phyloP scores from a whole-genome alignment of 1,140 invertebrate genomes.

The Hypothenemus hampei region DNA sequence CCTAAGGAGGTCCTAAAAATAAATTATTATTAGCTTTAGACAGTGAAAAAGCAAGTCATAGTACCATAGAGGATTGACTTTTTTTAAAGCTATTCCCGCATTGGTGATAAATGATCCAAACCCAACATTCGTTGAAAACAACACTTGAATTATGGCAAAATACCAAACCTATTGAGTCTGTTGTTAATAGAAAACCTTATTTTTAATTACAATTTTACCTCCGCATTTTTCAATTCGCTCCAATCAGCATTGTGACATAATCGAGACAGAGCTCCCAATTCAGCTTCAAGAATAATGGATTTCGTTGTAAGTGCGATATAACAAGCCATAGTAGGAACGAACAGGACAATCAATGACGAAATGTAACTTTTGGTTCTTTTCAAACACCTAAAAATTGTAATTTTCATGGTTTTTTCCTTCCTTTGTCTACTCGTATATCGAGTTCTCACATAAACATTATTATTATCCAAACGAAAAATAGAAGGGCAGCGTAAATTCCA shows the following conservation, averaged over 20 bases:
- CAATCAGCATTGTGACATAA: conserved; percentile 36
- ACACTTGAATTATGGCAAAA: conserved; percentile 52
- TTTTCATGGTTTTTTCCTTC: background rate
- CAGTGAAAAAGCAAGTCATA: background rate
- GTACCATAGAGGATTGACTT: conserved; percentile 55
- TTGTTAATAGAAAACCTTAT: background rate
- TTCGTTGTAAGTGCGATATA: conserved; percentile 38
- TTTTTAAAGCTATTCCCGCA: conserved; percentile 53
- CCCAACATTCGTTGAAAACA: conserved; percentile 54
- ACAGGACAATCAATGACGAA: conserved; percentile 43
- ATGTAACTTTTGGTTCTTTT: conserved; percentile 47
- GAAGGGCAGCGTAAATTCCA: conserved; percentile 45
- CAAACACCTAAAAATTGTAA: conserved; percentile 46
- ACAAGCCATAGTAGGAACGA: conserved; percentile 36
- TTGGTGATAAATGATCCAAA: conserved; percentile 55
- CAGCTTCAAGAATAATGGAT: conserved; percentile 30
- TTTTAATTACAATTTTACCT: conserved; percentile 30
- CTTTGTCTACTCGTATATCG: background rate
- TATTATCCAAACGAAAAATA: conserved; percentile 50
- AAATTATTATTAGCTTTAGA: conserved; percentile 1
- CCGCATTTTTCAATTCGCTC: conserved; percentile 36
- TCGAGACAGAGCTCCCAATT: conserved; percentile 29
- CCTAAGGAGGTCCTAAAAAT: conserved; percentile 45
- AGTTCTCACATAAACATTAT: conserved; percentile 47
- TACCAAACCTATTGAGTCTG: conserved; percentile 57